Base-by-base conservation (phyloP, 1,140 invertebrate genomes). In the Stegodyphus mimosarum region DNA sequence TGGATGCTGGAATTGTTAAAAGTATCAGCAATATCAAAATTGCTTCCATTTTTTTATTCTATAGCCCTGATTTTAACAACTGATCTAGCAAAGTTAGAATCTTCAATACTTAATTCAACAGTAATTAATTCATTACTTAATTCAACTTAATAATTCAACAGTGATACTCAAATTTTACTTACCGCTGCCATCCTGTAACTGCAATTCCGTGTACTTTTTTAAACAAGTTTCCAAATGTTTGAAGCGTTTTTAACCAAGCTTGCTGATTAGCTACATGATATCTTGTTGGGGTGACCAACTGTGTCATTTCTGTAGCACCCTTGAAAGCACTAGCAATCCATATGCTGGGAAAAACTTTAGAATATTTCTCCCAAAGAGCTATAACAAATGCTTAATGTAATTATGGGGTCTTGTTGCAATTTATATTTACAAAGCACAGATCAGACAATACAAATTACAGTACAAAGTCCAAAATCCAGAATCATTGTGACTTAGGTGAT, bases 271-370 rank as follows among this genome's bases (percentile, higher is more conserved):
- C 89, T n/a, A 91, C 69, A 88, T 91, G 91, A 80, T 90, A 87
- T 17, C 87, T 73, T 6, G 84, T 71, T 6, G 87, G 87, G 53
- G 83, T 86, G 17, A 87, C 53, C 7, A 87, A 10, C 51, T 87
- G 87, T 55, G 87, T 83, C 83, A 87, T 87, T 52, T 89, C 90
- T 17, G 89, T 90, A 10, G 90, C 90, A 72, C 90, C 93, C 89
- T 94, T 94, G 87, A 93, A 94, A 18, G 93, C 92, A 90, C 92
- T 93, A 6, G 92, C 93, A 70, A 93, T 89, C 93, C 93, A 94
- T 49, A 93, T 90, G 48, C 90, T 91, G 11, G 90, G 88, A 88
- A 94, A 94, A n/a, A 92, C 89, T 71, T 89, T 88, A 7, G 90
- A 88, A 80, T 92, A 92, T 75, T 91, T 92, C 7, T 91, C 89